These are phyloP conservation scores for Oreochromis mossambicus DNA, from an alignment of 2,797 vertebrate genomes.

Conservation along the genomic window DNA sequence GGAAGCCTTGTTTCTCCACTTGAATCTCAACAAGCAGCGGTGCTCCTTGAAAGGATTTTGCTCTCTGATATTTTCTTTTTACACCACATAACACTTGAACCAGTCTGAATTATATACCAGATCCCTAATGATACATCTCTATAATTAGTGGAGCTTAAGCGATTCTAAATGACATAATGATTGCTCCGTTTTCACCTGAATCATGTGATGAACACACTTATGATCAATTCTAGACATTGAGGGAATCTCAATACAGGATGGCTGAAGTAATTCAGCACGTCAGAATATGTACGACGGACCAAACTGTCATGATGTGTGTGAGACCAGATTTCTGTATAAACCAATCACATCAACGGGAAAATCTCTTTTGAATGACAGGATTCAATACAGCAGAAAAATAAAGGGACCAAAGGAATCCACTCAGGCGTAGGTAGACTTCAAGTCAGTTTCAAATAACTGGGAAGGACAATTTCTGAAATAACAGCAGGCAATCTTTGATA, in stretches of 20 bases:
- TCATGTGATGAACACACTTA: neutral
- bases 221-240: neutral
- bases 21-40: neutral
- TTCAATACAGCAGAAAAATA: neutral
- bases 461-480: neutral
- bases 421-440: neutral
- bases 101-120: neutral
- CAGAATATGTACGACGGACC: neutral
- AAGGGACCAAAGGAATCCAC: neutral
- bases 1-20: neutral
- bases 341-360: neutral
- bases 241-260: neutral
- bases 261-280: neutral
- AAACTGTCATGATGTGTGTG: neutral
- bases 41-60: neutral
- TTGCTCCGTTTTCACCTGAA: neutral
- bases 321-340: neutral
- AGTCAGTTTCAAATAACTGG: neutral
- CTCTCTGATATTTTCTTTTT: neutral
- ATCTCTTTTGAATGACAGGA: neutral
- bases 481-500: slow-evolving; percentile 3
- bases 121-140: neutral
- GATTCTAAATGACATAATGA: neutral
- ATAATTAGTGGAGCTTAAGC: neutral
- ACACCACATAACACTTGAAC: neutral